phyloP scores from a whole-genome alignment of 2,113 vertebrate genomes.

The Protobothrops flavoviridis region DNA sequence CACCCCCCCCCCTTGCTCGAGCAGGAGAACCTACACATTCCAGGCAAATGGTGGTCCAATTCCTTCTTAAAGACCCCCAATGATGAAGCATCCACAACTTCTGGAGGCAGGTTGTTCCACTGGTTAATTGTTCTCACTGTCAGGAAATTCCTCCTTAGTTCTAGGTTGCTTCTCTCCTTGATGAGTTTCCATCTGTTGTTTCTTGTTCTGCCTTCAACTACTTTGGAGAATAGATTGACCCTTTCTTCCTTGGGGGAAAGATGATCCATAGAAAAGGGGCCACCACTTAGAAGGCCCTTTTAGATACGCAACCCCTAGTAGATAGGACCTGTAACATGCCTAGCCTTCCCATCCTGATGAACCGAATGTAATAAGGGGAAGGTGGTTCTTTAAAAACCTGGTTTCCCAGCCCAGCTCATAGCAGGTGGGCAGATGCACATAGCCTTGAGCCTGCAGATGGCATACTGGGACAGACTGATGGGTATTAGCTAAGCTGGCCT shows the following conservation, averaged over 20 bases:
- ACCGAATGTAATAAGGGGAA: too few relatives aligned
- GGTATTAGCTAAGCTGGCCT: background rate
- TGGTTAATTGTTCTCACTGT: background rate
- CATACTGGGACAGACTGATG: background rate
- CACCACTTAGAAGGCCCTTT: too few relatives aligned
- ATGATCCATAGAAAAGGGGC: too few relatives aligned
- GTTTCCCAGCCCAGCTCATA: background rate
- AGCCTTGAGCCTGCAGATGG: too few relatives aligned
- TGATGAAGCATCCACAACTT: background rate
- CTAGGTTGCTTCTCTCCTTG: background rate
- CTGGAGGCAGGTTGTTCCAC: background rate
- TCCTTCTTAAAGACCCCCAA: background rate
- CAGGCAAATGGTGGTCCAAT: background rate
- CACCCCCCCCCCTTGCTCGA: background rate
- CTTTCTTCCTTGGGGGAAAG: too few relatives aligned
- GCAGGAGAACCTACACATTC: background rate
- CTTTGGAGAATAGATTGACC: too few relatives aligned
- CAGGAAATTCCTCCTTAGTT: background rate
- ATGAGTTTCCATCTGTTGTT: background rate
- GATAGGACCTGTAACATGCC: too few relatives aligned
- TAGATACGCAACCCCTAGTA: too few relatives aligned
- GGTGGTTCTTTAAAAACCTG: background rate
- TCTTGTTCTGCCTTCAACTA: too few relatives aligned
- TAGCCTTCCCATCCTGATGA: background rate
- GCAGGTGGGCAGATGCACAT: background rate